phyloP scores from a whole-genome alignment of 2,797 vertebrate species.

The Cirrhinus mrigala region DNA sequence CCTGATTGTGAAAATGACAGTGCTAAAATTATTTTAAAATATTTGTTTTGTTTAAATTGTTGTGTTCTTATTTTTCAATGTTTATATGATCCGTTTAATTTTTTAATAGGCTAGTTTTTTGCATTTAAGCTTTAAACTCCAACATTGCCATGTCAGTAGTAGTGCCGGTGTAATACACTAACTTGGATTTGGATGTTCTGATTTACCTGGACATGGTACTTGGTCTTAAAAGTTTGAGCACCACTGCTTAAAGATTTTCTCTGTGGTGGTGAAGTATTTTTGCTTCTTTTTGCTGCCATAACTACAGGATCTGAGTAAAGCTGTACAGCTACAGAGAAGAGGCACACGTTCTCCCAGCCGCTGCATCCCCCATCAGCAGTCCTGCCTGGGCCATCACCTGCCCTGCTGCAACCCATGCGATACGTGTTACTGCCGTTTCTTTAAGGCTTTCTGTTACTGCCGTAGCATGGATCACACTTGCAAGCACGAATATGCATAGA shows the following conservation, averaged over 20 bases:
- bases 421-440: conserved; percentile 85
- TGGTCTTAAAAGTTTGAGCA: background rate
- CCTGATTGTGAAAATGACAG: background rate
- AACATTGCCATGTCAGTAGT: too few species aligned
- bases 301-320: conserved; percentile 67
- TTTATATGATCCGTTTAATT: background rate
- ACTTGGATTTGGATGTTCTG: background rate
- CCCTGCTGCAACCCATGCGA: conserved; percentile 83
- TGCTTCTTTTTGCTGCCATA: background rate
- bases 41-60: background rate
- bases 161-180: too few species aligned
- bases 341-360: conserved; percentile 76
- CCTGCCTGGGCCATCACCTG: conserved; percentile 79
- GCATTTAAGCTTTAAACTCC: background rate
- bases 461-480: conserved; percentile 77
- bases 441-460: conserved; percentile 83
- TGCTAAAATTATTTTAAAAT: background rate
- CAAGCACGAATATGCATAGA: conserved; percentile 67
- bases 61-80: background rate
- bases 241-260: background rate
- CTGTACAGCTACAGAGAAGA: conserved; percentile 74
- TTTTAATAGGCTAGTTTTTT: background rate
- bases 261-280: background rate
- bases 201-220: background rate
- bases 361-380: conserved; percentile 82